Evolutionary conservation across 1,140 invertebrate species (phyloP).

Genomic region (Mycetomoellerius zeteki): DNA sequence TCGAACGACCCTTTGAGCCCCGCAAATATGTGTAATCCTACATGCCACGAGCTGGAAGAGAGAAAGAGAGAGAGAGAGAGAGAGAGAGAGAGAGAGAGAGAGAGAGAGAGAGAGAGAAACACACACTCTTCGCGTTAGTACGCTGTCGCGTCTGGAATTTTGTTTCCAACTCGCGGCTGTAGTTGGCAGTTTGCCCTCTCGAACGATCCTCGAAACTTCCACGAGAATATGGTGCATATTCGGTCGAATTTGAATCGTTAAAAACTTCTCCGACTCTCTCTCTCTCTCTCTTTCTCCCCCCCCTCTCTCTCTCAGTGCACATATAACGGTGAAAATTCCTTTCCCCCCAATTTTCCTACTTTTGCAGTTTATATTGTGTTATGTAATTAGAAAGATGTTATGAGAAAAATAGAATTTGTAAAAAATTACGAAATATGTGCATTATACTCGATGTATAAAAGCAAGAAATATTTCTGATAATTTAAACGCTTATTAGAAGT

Average conservation of each 20-base stretch:
- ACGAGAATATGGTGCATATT: slow-evolving; percentile 32
- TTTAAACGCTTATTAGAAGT: background rate
- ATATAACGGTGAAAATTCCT: slow-evolving; percentile 13
- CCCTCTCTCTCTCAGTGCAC: too few relatives aligned
- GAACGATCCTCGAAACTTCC: slow-evolving; percentile 31
- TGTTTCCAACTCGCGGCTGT: slow-evolving; percentile 24
- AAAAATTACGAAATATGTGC: background rate
- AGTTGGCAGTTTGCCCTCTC: slow-evolving; percentile 54
- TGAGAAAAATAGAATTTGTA: background rate
- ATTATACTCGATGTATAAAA: background rate
- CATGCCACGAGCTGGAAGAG: slow-evolving; percentile 27
- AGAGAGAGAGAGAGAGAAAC: background rate
- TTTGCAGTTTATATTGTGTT: background rate
- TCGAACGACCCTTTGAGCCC: slow-evolving; percentile 68
- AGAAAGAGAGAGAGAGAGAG: slow-evolving; percentile 4
- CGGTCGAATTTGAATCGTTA: slow-evolving; percentile 20
- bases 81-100: slow-evolving; percentile 15
- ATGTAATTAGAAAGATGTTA: background rate
- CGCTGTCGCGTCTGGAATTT: slow-evolving; percentile 40
- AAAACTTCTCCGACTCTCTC: slow-evolving; percentile 31
- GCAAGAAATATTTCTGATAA: background rate
- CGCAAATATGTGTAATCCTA: slow-evolving; percentile 75
- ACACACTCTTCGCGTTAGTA: background rate
- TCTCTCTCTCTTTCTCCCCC: too few relatives aligned
- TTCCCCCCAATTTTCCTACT: background rate